Base-by-base conservation (phyloP, 2,797 vertebrate species). In the Paguma larvata region DNA sequence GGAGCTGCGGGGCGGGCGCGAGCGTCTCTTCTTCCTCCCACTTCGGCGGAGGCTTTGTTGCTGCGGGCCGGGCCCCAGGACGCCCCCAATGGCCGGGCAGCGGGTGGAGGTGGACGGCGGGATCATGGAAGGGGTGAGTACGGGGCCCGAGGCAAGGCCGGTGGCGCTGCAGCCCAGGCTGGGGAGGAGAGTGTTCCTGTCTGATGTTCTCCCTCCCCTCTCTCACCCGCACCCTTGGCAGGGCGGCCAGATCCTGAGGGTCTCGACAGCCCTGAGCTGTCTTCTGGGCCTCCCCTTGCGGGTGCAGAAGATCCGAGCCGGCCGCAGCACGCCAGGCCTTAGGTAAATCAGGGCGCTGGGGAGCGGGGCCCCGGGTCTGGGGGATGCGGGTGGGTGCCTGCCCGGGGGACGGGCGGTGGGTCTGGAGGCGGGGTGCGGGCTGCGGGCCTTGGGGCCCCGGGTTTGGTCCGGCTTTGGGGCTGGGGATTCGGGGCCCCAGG, bases 161-260 rank as follows among this genome's bases (percentile, higher is more conserved):
- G 38, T 5, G 6, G 38, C 21, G 32, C 48, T 19, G 59, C 34
- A 9, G 51, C 30, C 5, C 15, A 4, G 21, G 32, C 10, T 1
- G 10, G 23, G 8, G 5, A 41, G 9, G 10, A 0, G 21, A 1
- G 68, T 5, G 11, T 10, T 25, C 9, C 0, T 5, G 18, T 10
- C 34, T 32, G 15, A 21, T 4, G 21, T 38, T 23, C 1, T 73
- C 41, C 23, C 23, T 34, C 25, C 34, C 38, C 46, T 83, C 62
- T 63, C 7, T 6, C 18, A 19, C 44, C 25, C 56, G 21, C 80
- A 13, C 77, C 48, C 10, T 14, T 65, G 13, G 11, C 97, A 99
- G 99, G 99, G 99, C 62, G 99, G 99, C 51, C 99, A 99, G 99
- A 99, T 99, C 97, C 97, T 99, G 41, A 98, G 99, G 41, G 98